These are phyloP conservation scores for Chrysolina oricalcia DNA, from an alignment of 2,888 invertebrate species.

Conservation along the genomic window DNA sequence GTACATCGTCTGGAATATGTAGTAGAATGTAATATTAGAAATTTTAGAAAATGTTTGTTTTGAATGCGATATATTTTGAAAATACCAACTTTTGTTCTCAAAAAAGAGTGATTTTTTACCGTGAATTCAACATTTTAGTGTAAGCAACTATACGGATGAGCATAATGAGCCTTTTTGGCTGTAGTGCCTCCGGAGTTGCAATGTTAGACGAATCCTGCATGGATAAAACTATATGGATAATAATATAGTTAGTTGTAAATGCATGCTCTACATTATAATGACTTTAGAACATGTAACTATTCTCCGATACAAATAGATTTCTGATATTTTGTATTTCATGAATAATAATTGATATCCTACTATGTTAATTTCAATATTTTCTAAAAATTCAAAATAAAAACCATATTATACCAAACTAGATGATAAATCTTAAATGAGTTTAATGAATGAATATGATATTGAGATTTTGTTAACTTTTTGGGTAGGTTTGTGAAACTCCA, in stretches of 20 bases:
- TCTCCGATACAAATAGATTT: background rate
- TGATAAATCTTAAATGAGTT: background rate
- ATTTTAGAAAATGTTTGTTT: background rate
- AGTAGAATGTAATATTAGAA: background rate
- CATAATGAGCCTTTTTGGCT: no score
- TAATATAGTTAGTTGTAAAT: background rate
- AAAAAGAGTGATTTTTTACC: constrained; percentile 62
- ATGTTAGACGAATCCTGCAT: no score
- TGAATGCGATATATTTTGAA: constrained; percentile 38
- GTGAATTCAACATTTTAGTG: constrained; percentile 39
- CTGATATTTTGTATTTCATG: background rate
- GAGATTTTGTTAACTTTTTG: constrained; percentile 2
- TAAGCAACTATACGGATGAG: constrained; percentile 39
- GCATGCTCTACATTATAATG: no score
- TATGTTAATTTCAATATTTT: background rate
- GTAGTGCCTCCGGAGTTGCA: no score
- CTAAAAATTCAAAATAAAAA: background rate
- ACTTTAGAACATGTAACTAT: no score
- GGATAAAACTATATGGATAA: background rate
- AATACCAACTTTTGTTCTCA: constrained; percentile 54
- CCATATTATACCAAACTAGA: background rate
- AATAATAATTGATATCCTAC: background rate
- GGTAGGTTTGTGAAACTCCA: background rate
- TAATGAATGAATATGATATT: background rate
- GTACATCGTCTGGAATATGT: background rate